phyloP scores from a whole-genome alignment of 92 coral and sea anemone species.

The Zoanthus gigantus region DNA sequence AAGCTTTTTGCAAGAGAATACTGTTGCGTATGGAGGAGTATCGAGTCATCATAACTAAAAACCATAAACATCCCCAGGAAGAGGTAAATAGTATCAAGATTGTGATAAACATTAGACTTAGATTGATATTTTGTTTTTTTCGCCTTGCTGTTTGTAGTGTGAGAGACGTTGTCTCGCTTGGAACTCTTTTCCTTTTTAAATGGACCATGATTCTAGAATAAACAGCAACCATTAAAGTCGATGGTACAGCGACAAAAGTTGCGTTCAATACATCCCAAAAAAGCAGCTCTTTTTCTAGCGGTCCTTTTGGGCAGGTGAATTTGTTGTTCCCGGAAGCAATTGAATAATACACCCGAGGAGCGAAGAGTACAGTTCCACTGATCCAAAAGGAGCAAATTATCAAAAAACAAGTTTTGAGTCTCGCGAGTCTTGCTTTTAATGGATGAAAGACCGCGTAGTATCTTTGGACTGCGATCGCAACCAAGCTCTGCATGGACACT shows the following conservation, averaged over 20 bases:
- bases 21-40: not conserved
- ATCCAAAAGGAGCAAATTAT: slow-evolving; percentile 8
- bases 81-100: not conserved
- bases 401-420: not conserved
- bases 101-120: slow-evolving; percentile 5
- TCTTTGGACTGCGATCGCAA: slow-evolving; percentile 6
- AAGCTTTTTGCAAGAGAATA: not conserved
- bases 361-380: not conserved
- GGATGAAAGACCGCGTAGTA: slow-evolving; percentile 19
- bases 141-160: not conserved
- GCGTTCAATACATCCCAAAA: not conserved
- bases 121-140: not conserved
- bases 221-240: not conserved
- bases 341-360: slow-evolving; percentile 1
- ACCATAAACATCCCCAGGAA: not conserved
- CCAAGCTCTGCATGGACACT: not conserved
- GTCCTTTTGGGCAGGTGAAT: not conserved
- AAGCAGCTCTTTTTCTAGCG: not conserved
- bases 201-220: slow-evolving; percentile 14
- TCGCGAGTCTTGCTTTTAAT: slow-evolving; percentile 20
- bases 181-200: not conserved
- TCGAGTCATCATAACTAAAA: not conserved
- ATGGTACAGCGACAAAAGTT: not conserved
- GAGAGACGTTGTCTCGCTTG: not conserved
- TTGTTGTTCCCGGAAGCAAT: not conserved